Conservation (phyloP, 1,140 invertebrate species). For the Planococcus citri region DNA sequence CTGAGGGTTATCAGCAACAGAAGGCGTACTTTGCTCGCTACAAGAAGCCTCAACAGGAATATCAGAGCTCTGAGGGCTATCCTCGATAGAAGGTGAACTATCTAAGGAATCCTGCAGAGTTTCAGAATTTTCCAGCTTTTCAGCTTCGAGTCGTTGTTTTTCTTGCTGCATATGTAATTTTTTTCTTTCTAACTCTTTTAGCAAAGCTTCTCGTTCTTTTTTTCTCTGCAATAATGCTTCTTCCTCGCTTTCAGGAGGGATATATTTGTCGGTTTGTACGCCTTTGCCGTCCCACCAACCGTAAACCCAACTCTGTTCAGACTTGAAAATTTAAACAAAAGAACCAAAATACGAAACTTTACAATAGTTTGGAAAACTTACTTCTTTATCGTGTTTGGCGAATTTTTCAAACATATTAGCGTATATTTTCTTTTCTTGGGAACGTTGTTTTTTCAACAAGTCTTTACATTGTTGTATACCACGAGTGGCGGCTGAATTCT, state of each 20-base stretch:
- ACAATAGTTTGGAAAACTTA: slow-evolving; percentile 31
- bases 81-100: no score
- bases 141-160: neutral
- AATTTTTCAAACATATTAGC: slow-evolving; percentile 91
- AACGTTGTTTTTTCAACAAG: slow-evolving; percentile 58
- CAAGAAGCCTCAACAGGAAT: no score
- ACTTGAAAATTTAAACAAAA: slow-evolving; percentile 19
- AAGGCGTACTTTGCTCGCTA: no score
- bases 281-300: slow-evolving; percentile 30
- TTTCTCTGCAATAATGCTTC: slow-evolving; percentile 25
- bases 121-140: neutral
- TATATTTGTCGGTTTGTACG: slow-evolving; percentile 27
- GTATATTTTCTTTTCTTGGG: slow-evolving; percentile 80
- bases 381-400: slow-evolving; percentile 65
- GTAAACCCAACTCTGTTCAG: slow-evolving; percentile 27
- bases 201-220: slow-evolving; percentile 22
- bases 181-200: slow-evolving; percentile 21
- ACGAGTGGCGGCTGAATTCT: slow-evolving; percentile 69
- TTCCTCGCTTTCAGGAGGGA: slow-evolving; percentile 25
- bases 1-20: no score
- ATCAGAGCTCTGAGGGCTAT: no score
- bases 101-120: neutral
- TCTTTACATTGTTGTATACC: slow-evolving; percentile 55
- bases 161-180: slow-evolving; percentile 21
- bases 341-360: slow-evolving; percentile 1